phyloP scores from a whole-genome alignment of 2,113 vertebrate genomes.

The Zosterops borbonicus region DNA sequence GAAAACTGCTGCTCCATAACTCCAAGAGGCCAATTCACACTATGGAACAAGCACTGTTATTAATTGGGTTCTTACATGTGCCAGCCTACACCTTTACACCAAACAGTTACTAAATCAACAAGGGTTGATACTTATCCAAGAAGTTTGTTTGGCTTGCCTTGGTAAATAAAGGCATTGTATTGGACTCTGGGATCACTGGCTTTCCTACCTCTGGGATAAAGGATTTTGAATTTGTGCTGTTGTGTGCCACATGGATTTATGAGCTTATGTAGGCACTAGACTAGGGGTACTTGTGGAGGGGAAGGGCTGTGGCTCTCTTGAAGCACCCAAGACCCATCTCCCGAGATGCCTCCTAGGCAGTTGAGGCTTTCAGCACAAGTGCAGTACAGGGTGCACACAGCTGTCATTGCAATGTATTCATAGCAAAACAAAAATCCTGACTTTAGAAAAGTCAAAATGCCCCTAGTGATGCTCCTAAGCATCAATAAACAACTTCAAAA shows the following conservation, averaged over 20 bases:
- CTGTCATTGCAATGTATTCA: accelerated
- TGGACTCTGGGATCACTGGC: not conserved
- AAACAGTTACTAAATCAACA: conserved; percentile 15
- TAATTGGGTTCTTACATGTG: not conserved
- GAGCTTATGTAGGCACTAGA: not conserved
- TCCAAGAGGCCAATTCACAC: not conserved
- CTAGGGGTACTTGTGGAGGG: accelerated
- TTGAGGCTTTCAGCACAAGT: not conserved
- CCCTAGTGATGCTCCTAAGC: not conserved
- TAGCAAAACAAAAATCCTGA: not conserved
- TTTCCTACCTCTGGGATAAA: not conserved
- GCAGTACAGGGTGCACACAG: not conserved
- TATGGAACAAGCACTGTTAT: not conserved
- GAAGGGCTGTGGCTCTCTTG: not conserved
- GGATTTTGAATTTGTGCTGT: not conserved
- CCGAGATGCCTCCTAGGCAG: not conserved
- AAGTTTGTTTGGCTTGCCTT: not conserved
- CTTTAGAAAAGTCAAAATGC: not conserved
- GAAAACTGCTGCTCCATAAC: not conserved
- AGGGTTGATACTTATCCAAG: not conserved
- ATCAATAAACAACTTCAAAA: not conserved
- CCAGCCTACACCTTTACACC: conserved; percentile 37
- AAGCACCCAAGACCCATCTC: not conserved
- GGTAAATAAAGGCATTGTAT: not conserved
- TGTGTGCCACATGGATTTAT: not conserved